Base-by-base conservation (phyloP, 2,888 invertebrate species). In the Deilephila elpenor region DNA sequence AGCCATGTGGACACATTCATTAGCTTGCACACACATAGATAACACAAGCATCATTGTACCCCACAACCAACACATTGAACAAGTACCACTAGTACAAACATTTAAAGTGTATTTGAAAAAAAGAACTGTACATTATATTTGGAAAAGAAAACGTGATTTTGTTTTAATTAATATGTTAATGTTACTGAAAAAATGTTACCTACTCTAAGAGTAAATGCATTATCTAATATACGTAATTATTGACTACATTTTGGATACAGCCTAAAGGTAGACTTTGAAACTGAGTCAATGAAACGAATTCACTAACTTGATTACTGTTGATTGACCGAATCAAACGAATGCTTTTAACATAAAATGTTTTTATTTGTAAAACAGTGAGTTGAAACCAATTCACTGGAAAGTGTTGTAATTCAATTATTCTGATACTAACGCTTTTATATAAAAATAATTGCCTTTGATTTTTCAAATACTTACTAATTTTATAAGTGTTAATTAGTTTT, bases 1-100 rank as follows among this genome's bases (percentile, higher is more conserved):
- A 73, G 76, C 75, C 76, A 74, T 83, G 81, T 84, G 76, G 76
- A 81, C 80, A 80, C 78, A 78, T 77, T 80, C 81, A 86, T 86
- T 83, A 82, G 75, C 78, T 80, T 76, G 77, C 79, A 79, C 76
- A 80, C 77, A 80, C 73, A 20, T 34, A 59, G 37, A 72, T 53
- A 64, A 7, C 20, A 72, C 51, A 56, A 56, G n/a, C 56, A 56
- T 56, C 56, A 56, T 19, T 56, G 56, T 56, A 56, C 56, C 56
- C 56, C 5, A n/a, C 56, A 56, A n/a, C 5, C 19, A 56, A 56
- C n/a, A 19, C n/a, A 6, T 29, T 60, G 11, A 32, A 29, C 25
- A 20, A 20, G 25, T 29, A 17, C n/a, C 14, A 56, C 19, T 19
- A n/a, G 5, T 4, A n/a, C 56, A n/a, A 56, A n/a, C 17, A 56